These are phyloP conservation scores for Tetropium fuscum DNA, from an alignment of 2,888 invertebrate species.

Conservation along the genomic window DNA sequence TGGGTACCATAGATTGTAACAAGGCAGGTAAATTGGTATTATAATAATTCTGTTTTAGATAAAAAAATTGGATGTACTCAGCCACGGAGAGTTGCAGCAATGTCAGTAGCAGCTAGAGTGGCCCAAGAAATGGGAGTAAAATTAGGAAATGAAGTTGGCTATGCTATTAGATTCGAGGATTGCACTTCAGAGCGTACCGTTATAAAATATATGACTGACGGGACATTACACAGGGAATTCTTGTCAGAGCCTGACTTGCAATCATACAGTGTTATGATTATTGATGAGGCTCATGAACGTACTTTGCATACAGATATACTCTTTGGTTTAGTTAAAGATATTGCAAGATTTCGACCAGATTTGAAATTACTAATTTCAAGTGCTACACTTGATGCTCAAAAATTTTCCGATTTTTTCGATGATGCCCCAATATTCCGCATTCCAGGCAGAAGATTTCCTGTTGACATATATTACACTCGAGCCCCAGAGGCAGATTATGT, in stretches of 20 bases:
- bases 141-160: constrained; percentile 92
- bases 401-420: constrained; percentile 98
- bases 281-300: constrained; percentile 99
- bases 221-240: constrained; percentile 97
- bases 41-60: too few species aligned
- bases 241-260: constrained; percentile 96
- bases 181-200: constrained; percentile 97
- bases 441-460: constrained; percentile 94
- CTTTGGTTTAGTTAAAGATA: constrained; percentile 97
- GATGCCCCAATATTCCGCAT: constrained; percentile 98
- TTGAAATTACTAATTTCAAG: constrained; percentile 97
- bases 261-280: constrained; percentile 98
- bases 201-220: constrained; percentile 99
- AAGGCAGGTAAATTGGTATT: too few species aligned
- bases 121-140: constrained; percentile 98
- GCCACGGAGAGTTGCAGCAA: constrained; percentile 97
- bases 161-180: constrained; percentile 97
- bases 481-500: constrained; percentile 99
- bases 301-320: constrained; percentile 98
- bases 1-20: too few species aligned
- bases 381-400: constrained; percentile 97
- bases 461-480: constrained; percentile 98
- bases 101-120: constrained; percentile 99
- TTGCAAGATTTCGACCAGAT: constrained; percentile 89
- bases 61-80: constrained; percentile 92